These are phyloP conservation scores for Noctua pronuba DNA, from an alignment of 2,888 invertebrate genomes.

Conservation along the genomic window DNA sequence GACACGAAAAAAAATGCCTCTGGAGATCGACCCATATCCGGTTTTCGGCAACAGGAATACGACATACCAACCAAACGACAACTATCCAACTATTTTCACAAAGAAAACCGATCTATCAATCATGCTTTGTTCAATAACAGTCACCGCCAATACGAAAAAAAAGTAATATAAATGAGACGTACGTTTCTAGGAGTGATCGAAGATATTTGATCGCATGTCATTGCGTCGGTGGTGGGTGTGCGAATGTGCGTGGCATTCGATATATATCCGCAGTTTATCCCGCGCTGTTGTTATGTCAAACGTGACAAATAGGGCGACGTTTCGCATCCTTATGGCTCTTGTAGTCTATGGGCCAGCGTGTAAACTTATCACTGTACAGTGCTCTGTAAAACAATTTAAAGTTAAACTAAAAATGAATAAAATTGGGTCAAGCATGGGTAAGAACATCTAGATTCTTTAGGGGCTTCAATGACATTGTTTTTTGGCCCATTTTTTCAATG, in stretches of 20 bases:
- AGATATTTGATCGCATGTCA: constrained; percentile 42
- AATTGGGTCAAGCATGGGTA: background rate
- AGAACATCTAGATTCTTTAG: background rate
- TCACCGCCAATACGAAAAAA: constrained; percentile 28
- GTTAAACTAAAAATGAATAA: background rate
- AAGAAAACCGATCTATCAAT: constrained; percentile 33
- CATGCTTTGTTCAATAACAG: constrained; percentile 46
- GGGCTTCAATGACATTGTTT: background rate
- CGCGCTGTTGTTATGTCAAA: constrained; percentile 7
- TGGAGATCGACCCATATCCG: too few species aligned
- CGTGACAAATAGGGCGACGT: constrained; percentile 22
- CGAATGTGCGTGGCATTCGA: constrained; percentile 46
- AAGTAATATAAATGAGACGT: constrained; percentile 47
- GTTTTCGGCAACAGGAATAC: background rate
- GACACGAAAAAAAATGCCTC: too few species aligned
- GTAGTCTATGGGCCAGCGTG: background rate
- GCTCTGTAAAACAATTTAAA: background rate
- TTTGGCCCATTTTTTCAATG: background rate
- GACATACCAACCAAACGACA: background rate
- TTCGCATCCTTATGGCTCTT: background rate
- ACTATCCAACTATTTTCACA: constrained; percentile 11
- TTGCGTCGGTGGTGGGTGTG: constrained; percentile 8
- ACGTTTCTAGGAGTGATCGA: constrained; percentile 30
- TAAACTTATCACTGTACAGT: background rate
- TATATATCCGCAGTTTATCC: constrained; percentile 37